Evolutionary conservation across 2,888 invertebrate species (phyloP), one percentile per base, ranked within the genome.

Genomic region (Pheosia gnoma): DNA sequence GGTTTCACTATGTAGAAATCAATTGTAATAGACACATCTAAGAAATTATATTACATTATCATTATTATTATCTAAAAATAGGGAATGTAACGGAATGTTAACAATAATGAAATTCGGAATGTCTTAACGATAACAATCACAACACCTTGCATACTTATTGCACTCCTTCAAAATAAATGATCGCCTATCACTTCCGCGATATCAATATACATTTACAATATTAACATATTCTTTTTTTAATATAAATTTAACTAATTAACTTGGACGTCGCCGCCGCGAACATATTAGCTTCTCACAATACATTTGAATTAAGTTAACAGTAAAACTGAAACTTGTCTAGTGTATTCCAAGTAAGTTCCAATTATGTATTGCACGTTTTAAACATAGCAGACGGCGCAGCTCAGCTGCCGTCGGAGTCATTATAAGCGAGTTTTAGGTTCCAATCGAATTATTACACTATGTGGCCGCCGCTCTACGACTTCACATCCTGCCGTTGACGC

Each of bases 141-240:
- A 91, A 91, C 91, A 86, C 87, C 89, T 88, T 87, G 87, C 93
- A 89, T 87, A 88, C 91, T 89, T 93, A 93, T 93, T 93, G 93
- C 93, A 93, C 93, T 89, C 93, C 91, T 87, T 91, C 89, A 82
- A 87, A 90, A 89, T 89, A 89, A 90, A 88, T 88, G 89, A 90
- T 87, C 90, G 86, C 86, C 86, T 88, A 90, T 87, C 83, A 87
- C 85, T 85, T 88, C 87, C 84, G 81, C 87, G 87, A 90, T 88
- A 86, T 83, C 81, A 87, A 89, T 90, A 91, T 90, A 92, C 90
- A 92, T 93, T 91, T 92, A 90, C 91, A 92, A 89, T 92, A 91
- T 92, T 89, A 92, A 91, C 91, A 91, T 88, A 90, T 91, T 84
- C 25, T 25, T 89, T 86, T 45, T 88, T 86, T 86, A 90, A 90